Evolutionary conservation across 2,797 vertebrate species (phyloP), one percentile per base, ranked within the genome.

Genomic region (Nothura maculosa): DNA sequence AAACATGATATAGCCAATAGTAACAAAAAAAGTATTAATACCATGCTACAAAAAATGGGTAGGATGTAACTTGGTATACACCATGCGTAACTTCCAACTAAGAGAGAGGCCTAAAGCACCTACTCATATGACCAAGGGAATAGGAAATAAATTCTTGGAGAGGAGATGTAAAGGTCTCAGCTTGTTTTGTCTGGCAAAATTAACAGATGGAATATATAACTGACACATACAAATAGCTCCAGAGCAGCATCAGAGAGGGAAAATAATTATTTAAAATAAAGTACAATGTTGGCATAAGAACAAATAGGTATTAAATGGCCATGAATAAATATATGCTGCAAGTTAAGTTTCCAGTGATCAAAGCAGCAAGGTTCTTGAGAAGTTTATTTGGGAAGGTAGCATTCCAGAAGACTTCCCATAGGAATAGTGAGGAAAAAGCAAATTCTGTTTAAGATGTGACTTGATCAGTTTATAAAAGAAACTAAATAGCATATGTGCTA

Each of bases 261-360:
- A 87, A 89, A 75, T 8, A 83, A 32, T 67, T 79, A 75, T 57
- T 89, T 80, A 32, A 80, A 86, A 68, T 76, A 76, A 84, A 80
- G 22, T n/a, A 89, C 48, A 83, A 87, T 38, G 32, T 60, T 87
- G 60, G 79, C 69, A 45, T 34, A 68, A 87, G 61, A 87, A 87
- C 79, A 76, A 84, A 77, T 68, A 24, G 58, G 36, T 50, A 61
- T 83, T 75, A 83, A 80, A 70, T n/a, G 24, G 34, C 69, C n/a
- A 50, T 57, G 24, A 80, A 87, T 76, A 91, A 91, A 86, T 30
- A 78, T 14, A 62, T 19, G 47, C 24, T 52, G 38, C 60, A 80
- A 80, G 68, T 72, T 86, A 72, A 36, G 12, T 54, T 84, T 48
- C 54, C 57, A 87, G 58, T 38, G 60, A 87, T 68, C 38, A 89